Base-by-base conservation (phyloP, 2,797 vertebrate species). In the Crax fasciolata region DNA sequence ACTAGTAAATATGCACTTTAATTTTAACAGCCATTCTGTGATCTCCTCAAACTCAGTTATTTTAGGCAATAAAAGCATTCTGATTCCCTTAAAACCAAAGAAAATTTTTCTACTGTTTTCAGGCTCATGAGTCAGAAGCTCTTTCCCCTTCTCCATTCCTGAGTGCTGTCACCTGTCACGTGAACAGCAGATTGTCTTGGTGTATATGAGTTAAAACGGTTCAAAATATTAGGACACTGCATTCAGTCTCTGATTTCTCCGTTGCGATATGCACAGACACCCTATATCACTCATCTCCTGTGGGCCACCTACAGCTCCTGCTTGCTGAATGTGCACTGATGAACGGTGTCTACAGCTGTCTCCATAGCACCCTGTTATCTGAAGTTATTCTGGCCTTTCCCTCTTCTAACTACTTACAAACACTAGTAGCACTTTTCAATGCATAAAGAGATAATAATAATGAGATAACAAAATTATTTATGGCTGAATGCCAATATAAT, bases 161-260 rank as follows among this genome's bases (percentile, higher is more conserved):
- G 1, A 61, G 18, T 16, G 6, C 23, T 18, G 1, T 11, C 38
- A 59, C 15, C 18, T 62, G 58, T 55, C 35, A n/a, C 2, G 2
- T 6, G 30, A 61, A 67, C 3, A 28, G 14, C 48, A 61, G 46
- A 51, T 41, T 81, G 21, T 12, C 21, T 49, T 58, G 5, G 3
- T 24, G 16, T 54, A 11, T 9, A 28, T 52, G 8, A 73, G 14
- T 41, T 71, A 57, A 48, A 84, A 52, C n/a, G 16, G 15, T 11
- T 81, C 32, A 10, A 4, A 35, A 85, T 16, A 57, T 41, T 41
- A 70, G 59, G 13, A 52, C 20, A 41, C 2, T 6, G 4, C 41
- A 49, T 55, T 74, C 48, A 28, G 8, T 39, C 74, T 52, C 79
- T 57, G 8, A n/a, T 59, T 68, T 90, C 61, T 80, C 43, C n/a